phyloP scores from a whole-genome alignment of 2,888 invertebrate genomes.

The Acanthosoma haemorrhoidale region DNA sequence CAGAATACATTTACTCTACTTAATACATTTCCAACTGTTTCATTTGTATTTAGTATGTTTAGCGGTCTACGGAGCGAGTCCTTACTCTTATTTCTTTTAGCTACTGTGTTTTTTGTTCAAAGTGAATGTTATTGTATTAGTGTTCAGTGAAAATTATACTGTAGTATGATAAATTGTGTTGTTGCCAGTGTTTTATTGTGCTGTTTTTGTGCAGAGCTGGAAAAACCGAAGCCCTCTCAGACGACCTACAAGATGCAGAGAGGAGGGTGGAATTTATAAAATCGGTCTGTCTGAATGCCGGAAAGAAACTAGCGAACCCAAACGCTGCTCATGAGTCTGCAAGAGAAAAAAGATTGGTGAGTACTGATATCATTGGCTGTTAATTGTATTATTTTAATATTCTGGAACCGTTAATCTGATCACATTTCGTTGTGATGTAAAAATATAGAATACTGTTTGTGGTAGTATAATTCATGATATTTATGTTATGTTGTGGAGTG shows the following conservation, averaged over 20 bases:
- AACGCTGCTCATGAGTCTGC: conserved; percentile 55
- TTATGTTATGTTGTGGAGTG: too few species aligned
- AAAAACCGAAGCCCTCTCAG: conserved; percentile 74
- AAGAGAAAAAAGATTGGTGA: conserved; percentile 65
- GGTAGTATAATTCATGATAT: too few species aligned
- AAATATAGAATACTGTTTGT: too few species aligned
- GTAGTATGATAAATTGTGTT: neutral
- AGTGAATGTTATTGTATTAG: neutral
- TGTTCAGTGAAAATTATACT: neutral
- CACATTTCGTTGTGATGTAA: too few species aligned
- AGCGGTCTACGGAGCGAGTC: too few species aligned
- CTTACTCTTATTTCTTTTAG: too few species aligned
- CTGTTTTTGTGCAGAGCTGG: conserved; percentile 60
- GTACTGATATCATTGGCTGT: too few species aligned
- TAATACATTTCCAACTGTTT: too few species aligned
- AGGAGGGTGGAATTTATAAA: conserved; percentile 74
- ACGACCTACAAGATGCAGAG: conserved; percentile 77
- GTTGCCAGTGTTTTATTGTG: neutral
- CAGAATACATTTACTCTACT: too few species aligned
- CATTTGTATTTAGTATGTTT: too few species aligned
- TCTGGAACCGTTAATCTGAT: too few species aligned
- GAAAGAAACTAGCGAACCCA: conserved; percentile 48
- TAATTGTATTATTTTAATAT: too few species aligned
- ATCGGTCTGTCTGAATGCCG: conserved; percentile 54
- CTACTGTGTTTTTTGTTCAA: neutral